Base-by-base conservation (phyloP, 92 coral and sea anemone species). In the Anthopleura xanthogrammica region DNA sequence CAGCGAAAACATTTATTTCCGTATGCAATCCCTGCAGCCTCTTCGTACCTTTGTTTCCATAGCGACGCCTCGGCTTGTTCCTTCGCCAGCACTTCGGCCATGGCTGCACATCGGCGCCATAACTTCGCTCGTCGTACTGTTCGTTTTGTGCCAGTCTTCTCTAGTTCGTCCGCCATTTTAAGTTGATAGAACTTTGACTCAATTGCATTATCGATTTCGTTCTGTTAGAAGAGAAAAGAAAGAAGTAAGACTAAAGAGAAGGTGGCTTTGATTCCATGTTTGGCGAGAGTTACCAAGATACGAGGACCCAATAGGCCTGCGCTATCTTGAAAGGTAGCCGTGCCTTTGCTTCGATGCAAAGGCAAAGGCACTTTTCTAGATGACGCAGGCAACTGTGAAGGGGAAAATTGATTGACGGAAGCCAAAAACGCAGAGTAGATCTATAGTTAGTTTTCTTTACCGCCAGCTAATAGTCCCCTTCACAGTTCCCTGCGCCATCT, bases 41-140 rank as follows among this genome's bases (percentile, higher is more conserved):
- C 94, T 60, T 93, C 88, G 80, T 85, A 90, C 83, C 80, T 87
- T 41, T 85, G 89, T 76, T 89, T 92, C 98, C 98, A 97, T 58
- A 94, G 66, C 22, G 82, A 52, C n/a, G 89, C 82, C 48, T 92
- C 94, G 20, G 99, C 87, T 55, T 94, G 98, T 77, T 97, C 99
- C 46, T 91, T 95, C 9, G 95, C 98, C 19, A 97, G 85, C 22
- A 93, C 91, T 74, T 94, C 99, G 12, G 99, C 93, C 99, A 92
- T 97, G 76, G 94, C 94, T 19, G 99, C 98, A 79, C 99, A 97
- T 23, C 99, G 83, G 57, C 99, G 92, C 95, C 95, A 93, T 65
- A 97, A 56, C 74, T 95, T 92, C 36, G 99, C 99, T 84, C 97
- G 88, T 5, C 99, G 89, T 7, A 87, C 75, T 46, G 86, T 72